Evolutionary conservation across 2,888 invertebrate species (phyloP).

Genomic region (Acronicta leporina): DNA sequence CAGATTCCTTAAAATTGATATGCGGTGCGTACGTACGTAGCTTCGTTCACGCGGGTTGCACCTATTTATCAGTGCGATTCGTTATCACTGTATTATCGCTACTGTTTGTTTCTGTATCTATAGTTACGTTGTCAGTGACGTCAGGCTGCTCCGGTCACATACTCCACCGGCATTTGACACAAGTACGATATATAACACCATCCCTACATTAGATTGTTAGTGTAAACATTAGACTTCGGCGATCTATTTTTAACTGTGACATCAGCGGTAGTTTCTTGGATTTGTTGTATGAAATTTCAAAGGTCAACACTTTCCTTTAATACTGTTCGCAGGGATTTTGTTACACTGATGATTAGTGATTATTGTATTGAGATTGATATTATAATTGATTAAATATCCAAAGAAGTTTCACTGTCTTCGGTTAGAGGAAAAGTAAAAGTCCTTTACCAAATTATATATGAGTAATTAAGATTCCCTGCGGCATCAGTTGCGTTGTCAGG

Average conservation of each 20-base stretch:
- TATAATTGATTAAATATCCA: constrained; percentile 11
- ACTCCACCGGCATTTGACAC: constrained; percentile 53
- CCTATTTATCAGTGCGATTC: constrained; percentile 78
- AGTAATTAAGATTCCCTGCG: constrained; percentile 32
- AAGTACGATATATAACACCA: constrained; percentile 61
- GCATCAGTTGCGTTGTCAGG: constrained; percentile 51
- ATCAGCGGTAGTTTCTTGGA: constrained; percentile 76
- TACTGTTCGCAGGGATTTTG: constrained; percentile 17
- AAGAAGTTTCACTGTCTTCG: constrained; percentile 6
- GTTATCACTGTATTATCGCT: constrained; percentile 82
- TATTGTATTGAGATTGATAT: constrained; percentile 3
- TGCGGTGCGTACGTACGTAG: constrained; percentile 38
- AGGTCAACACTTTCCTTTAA: constrained; percentile 64
- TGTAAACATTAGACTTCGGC: constrained; percentile 76
- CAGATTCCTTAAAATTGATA: constrained; percentile 22
- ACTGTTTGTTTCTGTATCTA: constrained; percentile 84
- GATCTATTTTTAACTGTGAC: constrained; percentile 81
- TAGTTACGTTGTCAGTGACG: constrained; percentile 77
- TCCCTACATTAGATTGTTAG: constrained; percentile 77
- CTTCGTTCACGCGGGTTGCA: constrained; percentile 68
- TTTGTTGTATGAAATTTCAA: constrained; percentile 71
- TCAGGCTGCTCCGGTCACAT: constrained; percentile 65
- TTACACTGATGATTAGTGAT: constrained; percentile 1
- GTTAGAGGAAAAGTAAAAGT: constrained; percentile 41
- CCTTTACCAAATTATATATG: constrained; percentile 6